These are phyloP conservation scores for Spilosoma lubricipeda DNA, from an alignment of 2,888 invertebrate species.

Conservation along the genomic window DNA sequence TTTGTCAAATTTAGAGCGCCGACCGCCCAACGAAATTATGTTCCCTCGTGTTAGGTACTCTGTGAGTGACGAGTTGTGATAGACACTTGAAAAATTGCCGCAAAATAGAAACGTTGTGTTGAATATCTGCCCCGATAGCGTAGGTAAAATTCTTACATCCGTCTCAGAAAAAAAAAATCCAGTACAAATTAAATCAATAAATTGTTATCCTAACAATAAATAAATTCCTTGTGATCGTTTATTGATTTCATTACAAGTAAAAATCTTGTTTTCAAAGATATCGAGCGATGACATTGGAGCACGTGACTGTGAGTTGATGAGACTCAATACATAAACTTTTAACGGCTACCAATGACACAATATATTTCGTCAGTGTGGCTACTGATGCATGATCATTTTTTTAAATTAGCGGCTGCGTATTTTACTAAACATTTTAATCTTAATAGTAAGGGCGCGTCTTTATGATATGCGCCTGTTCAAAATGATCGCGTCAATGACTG, in stretches of 20 bases:
- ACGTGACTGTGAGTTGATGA: slow-evolving; percentile 17
- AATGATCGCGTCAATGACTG: too few species aligned
- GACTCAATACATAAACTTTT: slow-evolving; percentile 9
- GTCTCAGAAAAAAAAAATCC: too few species aligned
- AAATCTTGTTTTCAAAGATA: slow-evolving; percentile 54
- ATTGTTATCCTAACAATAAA: slow-evolving; percentile 27
- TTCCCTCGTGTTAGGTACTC: slow-evolving; percentile 68
- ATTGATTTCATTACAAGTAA: slow-evolving; percentile 33
- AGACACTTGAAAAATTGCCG: slow-evolving; percentile 52
- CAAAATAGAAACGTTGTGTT: slow-evolving; percentile 6
- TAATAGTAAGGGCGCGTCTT: too few species aligned
- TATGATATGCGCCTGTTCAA: too few species aligned
- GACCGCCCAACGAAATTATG: slow-evolving; percentile 67
- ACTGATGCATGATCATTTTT: neutral
- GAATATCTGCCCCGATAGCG: too few species aligned
- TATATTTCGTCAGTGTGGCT: too few species aligned
- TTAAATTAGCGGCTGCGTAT: too few species aligned
- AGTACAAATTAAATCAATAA: slow-evolving; percentile 10
- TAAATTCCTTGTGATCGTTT: slow-evolving; percentile 22
- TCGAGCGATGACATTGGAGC: slow-evolving; percentile 42
- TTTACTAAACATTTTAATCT: too few species aligned
- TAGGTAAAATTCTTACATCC: too few species aligned
- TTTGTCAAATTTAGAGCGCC: slow-evolving; percentile 70
- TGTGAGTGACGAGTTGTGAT: slow-evolving; percentile 67
- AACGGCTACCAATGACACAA: too few species aligned